Evolutionary conservation across 2,797 vertebrate species (phyloP).

Genomic region (Sebastes alutus): DNA sequence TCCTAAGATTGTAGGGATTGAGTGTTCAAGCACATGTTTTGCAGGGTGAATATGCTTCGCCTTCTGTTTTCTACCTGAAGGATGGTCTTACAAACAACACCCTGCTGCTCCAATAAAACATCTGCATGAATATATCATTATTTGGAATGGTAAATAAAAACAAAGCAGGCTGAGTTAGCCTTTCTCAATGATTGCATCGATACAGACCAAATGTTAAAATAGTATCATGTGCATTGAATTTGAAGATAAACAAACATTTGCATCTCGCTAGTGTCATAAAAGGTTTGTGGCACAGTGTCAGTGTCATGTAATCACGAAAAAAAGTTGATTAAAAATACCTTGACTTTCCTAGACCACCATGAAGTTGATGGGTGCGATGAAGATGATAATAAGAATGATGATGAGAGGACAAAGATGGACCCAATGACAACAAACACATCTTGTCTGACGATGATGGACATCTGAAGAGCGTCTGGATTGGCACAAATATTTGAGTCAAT

Average conservation of each 20-base stretch:
- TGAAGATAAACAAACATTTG: background rate
- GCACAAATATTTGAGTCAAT: background rate
- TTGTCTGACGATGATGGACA: conserved; percentile 27
- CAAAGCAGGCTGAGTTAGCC: background rate
- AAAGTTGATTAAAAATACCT: conserved; percentile 37
- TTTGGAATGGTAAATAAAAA: background rate
- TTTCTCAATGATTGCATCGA: background rate
- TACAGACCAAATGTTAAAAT: background rate
- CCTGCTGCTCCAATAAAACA: background rate
- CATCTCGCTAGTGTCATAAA: background rate
- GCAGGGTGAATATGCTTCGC: background rate
- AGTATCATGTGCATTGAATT: background rate
- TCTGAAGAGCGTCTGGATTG: conserved; percentile 41
- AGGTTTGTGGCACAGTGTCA: background rate
- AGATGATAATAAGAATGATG: conserved; percentile 54
- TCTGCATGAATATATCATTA: background rate
- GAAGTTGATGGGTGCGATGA: conserved; percentile 52
- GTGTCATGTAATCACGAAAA: background rate
- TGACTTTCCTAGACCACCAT: conserved; percentile 20
- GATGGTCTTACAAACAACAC: background rate
- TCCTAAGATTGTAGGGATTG: background rate
- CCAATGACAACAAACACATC: conserved; percentile 37
- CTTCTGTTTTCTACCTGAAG: background rate
- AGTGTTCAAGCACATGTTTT: background rate
- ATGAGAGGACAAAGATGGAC: conserved; percentile 45